Evolutionary conservation across 2,888 invertebrate genomes (phyloP).

Genomic region (Hyposoter didymator): DNA sequence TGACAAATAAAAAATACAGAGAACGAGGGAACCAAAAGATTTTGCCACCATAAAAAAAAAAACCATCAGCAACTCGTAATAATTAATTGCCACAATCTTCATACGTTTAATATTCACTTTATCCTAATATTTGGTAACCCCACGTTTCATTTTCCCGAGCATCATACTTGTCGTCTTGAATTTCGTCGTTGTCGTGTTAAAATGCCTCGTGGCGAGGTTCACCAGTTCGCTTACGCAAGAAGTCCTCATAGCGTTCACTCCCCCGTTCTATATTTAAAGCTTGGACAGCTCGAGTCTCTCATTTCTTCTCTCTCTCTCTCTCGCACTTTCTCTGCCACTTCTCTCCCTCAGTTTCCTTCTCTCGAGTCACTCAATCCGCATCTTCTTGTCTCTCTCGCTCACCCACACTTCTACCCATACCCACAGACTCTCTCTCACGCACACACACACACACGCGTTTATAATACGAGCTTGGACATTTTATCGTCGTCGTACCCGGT

Average conservation of each 20-base stretch:
- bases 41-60: neutral
- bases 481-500: constrained; percentile 60
- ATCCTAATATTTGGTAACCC: constrained; percentile 12
- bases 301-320: constrained; percentile 23
- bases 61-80: neutral
- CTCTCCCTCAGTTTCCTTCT: constrained; percentile 8
- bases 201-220: constrained; percentile 66
- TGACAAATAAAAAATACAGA: neutral
- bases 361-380: neutral
- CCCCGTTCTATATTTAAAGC: constrained; percentile 73
- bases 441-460: constrained; percentile 48
- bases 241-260: constrained; percentile 69
- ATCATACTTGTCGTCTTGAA: constrained; percentile 31
- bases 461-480: constrained; percentile 43
- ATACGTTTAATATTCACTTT: neutral
- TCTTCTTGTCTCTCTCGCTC: neutral
- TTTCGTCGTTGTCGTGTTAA: constrained; percentile 53
- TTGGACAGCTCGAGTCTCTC: constrained; percentile 60
- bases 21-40: neutral
- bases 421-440: constrained; percentile 27
- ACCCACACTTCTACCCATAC: constrained; percentile 33
- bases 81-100: neutral
- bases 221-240: constrained; percentile 71
- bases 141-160: constrained; percentile 18
- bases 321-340: constrained; percentile 17